Evolutionary conservation across 2,113 vertebrate genomes (phyloP), one percentile per base, ranked within the genome.

Genomic region (Dermatemys mawii): DNA sequence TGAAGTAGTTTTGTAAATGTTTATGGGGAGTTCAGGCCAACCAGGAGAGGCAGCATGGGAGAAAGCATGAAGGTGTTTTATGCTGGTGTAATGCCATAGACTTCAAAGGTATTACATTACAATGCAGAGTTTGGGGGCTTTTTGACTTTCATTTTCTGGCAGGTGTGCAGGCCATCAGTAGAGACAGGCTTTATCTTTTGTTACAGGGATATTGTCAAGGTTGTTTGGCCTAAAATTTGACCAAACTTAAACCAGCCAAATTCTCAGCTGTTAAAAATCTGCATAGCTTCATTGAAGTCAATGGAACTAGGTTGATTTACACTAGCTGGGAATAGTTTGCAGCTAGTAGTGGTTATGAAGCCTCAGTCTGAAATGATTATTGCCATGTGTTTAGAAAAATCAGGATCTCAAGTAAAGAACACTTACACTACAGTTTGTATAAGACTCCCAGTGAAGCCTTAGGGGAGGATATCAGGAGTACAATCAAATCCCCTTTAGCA

Each of bases 381-480:
- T 75, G 11, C 22, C 11, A 51, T 80, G 6, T 84, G 17, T 88
- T 94, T 80, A 83, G 75, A 46, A 84, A 67, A 53, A 54, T 83
- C 46, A 84, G 51, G 11, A 54, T 60, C 57, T 38, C 26, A 14
- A 84, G 29, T 27, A 38, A 2, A n/a, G 9, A 26, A 8, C 67
- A 50, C 57, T 88, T 95, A 80, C 84, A 6, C 73, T 85, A 24
- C 8, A 73, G 29, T 86, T 94, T 87, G 41, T 84, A 44, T 95
- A 90, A 41, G n/a, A 48, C 55, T 92, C 84, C 41, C n/a, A 87
- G 70, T 44, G 70, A 24, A 14, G 53, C 86, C 21, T 60, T 88
- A 19, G 53, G 8, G 57, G 78, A 90, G 80, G 88, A 16, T 76
- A 14, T 53, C 78, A 90, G 57, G 90, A 90, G 90, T 32, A 50